Evolutionary conservation across 2,888 invertebrate genomes (phyloP).

Genomic region (Cryptocheilus praepositus): DNA sequence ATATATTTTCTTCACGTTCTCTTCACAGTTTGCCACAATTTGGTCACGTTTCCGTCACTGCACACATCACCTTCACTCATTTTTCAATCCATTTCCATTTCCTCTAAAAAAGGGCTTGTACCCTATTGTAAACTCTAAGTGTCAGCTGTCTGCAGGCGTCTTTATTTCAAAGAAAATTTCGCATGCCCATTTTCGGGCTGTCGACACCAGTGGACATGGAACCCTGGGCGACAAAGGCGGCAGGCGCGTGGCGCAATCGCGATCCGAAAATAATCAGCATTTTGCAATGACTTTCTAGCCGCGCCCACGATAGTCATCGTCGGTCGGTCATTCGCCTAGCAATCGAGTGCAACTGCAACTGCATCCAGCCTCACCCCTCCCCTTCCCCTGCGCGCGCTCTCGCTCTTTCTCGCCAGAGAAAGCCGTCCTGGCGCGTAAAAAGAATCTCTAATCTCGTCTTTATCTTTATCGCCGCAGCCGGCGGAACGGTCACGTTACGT

Average conservation of each 20-base stretch:
- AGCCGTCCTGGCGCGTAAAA: conserved; percentile 5
- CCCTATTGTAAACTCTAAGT: no score
- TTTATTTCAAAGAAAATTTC: neutral
- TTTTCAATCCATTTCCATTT: no score
- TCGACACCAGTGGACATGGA: no score
- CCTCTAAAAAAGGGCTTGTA: no score
- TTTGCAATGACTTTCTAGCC: conserved; percentile 40
- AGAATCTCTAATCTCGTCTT: conserved; percentile 18
- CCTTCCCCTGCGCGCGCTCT: neutral
- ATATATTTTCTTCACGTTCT: no score
- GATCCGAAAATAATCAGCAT: conserved; percentile 20
- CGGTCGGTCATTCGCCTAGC: conserved; percentile 27
- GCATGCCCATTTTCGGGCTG: no score
- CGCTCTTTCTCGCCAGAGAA: conserved; percentile 1
- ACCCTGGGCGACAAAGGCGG: neutral
- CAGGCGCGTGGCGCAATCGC: neutral
- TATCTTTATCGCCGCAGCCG: conserved; percentile 16
- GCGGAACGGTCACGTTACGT: no score
- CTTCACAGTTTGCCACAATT: no score
- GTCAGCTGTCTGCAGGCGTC: no score
- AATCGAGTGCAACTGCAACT: conserved; percentile 21
- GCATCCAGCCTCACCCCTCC: neutral
- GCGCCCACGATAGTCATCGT: conserved; percentile 41
- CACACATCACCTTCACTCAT: no score
- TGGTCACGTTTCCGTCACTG: no score